These are phyloP conservation scores for Monopis laevigella DNA, from an alignment of 2,888 invertebrate genomes.

Conservation along the genomic window DNA sequence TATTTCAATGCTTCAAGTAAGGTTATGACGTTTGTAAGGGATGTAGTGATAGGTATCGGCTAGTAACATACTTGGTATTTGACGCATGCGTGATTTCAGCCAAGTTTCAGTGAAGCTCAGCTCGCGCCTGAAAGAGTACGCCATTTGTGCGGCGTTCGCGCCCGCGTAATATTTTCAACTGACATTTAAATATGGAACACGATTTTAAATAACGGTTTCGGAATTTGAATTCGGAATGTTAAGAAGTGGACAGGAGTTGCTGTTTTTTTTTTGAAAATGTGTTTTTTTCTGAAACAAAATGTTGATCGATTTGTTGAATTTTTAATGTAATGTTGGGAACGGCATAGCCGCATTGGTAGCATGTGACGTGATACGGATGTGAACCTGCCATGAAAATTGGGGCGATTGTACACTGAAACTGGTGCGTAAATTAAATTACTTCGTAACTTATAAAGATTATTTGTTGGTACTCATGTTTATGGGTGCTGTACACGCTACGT, in stretches of 20 bases:
- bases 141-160: neutral
- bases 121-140: conserved; percentile 5
- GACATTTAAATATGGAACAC: conserved; percentile 12
- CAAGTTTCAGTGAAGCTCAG: conserved; percentile 7
- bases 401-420: conserved; percentile 2
- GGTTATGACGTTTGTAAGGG: too few species aligned
- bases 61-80: conserved; percentile 8
- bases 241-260: neutral
- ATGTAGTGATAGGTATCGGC: conserved; percentile 8
- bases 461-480: neutral
- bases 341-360: conserved; percentile 11
- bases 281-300: neutral
- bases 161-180: neutral
- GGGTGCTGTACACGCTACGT: conserved; percentile 1
- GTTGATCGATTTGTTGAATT: conserved; percentile 13
- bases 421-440: conserved; percentile 8
- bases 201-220: conserved; percentile 1
- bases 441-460: neutral
- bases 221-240: neutral
- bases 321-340: conserved; percentile 13
- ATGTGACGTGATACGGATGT: conserved; percentile 5
- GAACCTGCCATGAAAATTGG: conserved; percentile 7
- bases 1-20: too few species aligned
- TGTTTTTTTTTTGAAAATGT: neutral
- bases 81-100: conserved; percentile 9